Conservation (phyloP, 2,888 invertebrate species). For the Trachelus troglodyta region DNA sequence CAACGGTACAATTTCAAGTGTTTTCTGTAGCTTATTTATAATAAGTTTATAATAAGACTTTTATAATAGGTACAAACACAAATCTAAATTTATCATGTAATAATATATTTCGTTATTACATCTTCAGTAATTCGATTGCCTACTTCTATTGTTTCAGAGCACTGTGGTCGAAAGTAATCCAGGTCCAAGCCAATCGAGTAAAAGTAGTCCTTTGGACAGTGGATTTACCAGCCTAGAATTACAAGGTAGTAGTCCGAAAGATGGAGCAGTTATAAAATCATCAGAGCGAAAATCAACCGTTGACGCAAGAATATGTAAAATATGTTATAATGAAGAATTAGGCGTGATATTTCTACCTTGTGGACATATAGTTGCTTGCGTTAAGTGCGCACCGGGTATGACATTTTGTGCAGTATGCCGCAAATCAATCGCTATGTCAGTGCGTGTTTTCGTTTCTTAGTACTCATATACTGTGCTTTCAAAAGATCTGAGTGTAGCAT, state of each 20-base stretch:
- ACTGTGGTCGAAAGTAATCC: background rate
- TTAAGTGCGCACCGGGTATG: constrained; percentile 85
- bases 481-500: background rate
- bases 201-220: background rate
- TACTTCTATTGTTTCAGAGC: background rate
- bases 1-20: background rate
- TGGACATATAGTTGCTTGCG: constrained; percentile 90
- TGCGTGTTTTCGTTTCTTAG: constrained; percentile 70
- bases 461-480: background rate
- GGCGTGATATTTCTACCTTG: constrained; percentile 91
- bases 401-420: constrained; percentile 88
- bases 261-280: background rate
- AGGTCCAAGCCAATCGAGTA: background rate
- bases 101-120: background rate
- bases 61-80: background rate
- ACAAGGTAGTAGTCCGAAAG: constrained; percentile 18
- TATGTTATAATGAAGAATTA: constrained; percentile 86
- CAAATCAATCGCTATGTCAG: constrained; percentile 56
- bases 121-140: background rate
- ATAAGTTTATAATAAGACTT: background rate
- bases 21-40: background rate
- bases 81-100: background rate
- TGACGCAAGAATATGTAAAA: constrained; percentile 78
- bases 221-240: background rate
- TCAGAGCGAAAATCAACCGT: background rate